Base-by-base conservation (phyloP, 2,113 vertebrate genomes). In the Phylloscopus whistleri region DNA sequence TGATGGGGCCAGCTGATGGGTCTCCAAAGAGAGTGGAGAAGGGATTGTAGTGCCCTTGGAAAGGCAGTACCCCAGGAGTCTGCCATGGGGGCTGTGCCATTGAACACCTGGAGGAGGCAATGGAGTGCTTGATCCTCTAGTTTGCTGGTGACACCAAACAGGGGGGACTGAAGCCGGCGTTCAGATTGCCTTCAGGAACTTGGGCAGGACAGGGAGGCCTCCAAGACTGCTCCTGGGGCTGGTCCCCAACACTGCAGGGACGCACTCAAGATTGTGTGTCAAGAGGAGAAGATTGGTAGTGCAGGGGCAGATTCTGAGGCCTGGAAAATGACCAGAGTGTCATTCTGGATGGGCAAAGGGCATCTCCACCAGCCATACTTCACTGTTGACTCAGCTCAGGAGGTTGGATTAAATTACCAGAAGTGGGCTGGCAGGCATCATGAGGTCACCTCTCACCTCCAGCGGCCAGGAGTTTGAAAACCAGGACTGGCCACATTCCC, bases 171-270 rank as follows among this genome's bases (percentile, higher is more conserved):
- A 66, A 66, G 12, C 26, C 75, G 39, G 11, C 5, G 2, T 59
- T 75, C 55, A 37, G 30, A 35, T 48, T 16, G 2, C 30, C 53
- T 62, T 56, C 41, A 69, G 27, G 27, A 64, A 69, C 20, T 69
- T 0, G 0, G 7, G 14, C 31, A 64, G 30, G 27, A 30, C 2
- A 60, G 28, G 10, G 10, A 60, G 17, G 10, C 28, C 23, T 55
- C 46, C 52, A 26, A 44, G 21, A 28, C 13, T 64, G 31, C 28
- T 56, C 21, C 27, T 41, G 16, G 21, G 51, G 8, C 51, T 81
- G 28, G 10, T 8, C 31, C 7, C 9, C n/a, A 49, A 3, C 3
- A 2, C 31, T 66, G 39, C 63, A 39, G 44, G 37, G 39, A 43
- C 37, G 43, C 23, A 2, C 13, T 59, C 8, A 55, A 33, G 24